Conservation (phyloP, 2,113 vertebrate genomes). For the Atlantisia rogersi region DNA sequence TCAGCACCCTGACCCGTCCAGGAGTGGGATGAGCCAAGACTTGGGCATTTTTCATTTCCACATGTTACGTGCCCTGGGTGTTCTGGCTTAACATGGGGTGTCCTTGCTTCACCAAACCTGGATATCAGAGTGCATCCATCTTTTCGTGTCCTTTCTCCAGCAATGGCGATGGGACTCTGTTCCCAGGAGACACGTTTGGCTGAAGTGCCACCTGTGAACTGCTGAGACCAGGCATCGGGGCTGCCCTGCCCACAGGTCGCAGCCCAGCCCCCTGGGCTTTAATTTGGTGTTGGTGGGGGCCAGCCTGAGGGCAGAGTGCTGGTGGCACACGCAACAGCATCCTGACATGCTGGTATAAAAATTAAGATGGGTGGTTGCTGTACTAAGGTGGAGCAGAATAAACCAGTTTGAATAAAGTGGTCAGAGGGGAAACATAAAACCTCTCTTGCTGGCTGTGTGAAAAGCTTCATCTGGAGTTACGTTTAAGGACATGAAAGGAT, state of each 20-base stretch:
- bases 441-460: background rate
- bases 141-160: background rate
- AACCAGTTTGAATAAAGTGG: background rate
- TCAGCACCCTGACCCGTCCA: background rate
- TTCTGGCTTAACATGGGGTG: background rate
- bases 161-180: background rate
- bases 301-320: background rate
- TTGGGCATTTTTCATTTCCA: background rate
- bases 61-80: fast-evolving
- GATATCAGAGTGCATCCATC: no score
- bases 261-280: background rate
- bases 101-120: no score
- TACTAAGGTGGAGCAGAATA: background rate
- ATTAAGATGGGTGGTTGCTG: background rate
- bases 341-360: fast-evolving
- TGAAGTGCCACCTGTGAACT: fast-evolving
- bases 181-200: background rate
- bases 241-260: background rate
- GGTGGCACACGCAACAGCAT: background rate
- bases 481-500: background rate
- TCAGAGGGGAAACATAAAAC: background rate
- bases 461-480: background rate
- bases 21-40: background rate
- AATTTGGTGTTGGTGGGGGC: background rate
- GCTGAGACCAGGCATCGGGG: background rate